Evolutionary conservation across 1,140 invertebrate species (phyloP).

Genomic region (Radopholus similis): DNA sequence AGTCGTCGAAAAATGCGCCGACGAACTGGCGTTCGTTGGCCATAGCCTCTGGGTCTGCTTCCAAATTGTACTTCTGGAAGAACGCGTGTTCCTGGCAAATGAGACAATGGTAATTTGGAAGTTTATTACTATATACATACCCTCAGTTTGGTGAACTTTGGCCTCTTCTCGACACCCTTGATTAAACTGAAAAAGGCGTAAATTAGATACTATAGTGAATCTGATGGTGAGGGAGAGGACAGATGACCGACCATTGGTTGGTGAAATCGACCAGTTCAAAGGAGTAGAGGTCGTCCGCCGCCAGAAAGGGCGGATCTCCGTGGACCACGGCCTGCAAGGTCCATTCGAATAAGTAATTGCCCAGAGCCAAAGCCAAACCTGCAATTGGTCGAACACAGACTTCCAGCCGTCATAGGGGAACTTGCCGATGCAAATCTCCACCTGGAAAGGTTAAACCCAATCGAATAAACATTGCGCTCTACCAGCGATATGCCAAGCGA

Average conservation of each 20-base stretch:
- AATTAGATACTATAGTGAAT: not conserved
- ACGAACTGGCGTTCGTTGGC: not conserved
- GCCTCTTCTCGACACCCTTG: not conserved
- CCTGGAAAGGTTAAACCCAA: not conserved
- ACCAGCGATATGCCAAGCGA: constrained; percentile 93
- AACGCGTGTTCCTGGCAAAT: not conserved
- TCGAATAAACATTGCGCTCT: not conserved
- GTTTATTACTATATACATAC: not conserved
- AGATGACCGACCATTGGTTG: constrained; percentile 7
- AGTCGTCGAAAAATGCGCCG: too few relatives aligned
- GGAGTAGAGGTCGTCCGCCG: not conserved
- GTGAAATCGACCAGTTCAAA: constrained; percentile 12
- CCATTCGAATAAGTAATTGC: not conserved
- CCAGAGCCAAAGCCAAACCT: not conserved
- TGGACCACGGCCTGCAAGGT: not conserved
- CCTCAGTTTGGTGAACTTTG: not conserved
- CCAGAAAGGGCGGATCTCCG: constrained; percentile 17
- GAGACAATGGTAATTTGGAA: not conserved
- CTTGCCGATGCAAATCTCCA: constrained; percentile 17
- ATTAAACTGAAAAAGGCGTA: not conserved
- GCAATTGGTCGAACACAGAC: constrained; percentile 22
- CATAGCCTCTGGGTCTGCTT: not conserved
- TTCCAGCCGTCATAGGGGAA: constrained; percentile 11
- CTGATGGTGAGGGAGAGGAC: not conserved
- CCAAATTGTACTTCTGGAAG: not conserved